These are phyloP conservation scores for Heterotis niloticus DNA, from an alignment of 2,113 vertebrate genomes.

Conservation along the genomic window DNA sequence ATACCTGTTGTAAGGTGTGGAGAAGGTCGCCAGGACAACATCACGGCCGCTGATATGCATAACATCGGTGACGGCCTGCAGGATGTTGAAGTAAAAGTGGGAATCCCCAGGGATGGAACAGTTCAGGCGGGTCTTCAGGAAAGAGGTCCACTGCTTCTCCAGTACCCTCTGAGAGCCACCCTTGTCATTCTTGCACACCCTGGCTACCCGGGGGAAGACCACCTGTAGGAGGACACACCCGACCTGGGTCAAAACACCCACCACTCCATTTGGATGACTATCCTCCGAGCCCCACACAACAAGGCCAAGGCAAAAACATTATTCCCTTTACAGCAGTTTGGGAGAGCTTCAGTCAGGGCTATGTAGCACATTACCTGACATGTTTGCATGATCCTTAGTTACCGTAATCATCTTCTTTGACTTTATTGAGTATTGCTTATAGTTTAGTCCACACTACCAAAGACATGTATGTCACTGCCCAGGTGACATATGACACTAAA, in stretches of 20 bases:
- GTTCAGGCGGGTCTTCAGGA: constrained; percentile 92
- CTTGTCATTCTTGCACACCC: constrained; percentile 94
- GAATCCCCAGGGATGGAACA: constrained; percentile 97
- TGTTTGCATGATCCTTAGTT: neutral
- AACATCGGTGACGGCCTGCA: constrained; percentile 92
- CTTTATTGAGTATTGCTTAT: neutral
- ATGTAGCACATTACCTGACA: neutral
- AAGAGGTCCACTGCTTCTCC: constrained; percentile 98
- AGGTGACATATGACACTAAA: neutral
- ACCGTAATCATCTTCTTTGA: neutral
- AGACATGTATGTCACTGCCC: neutral
- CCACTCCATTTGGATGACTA: neutral
- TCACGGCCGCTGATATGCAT: constrained; percentile 84
- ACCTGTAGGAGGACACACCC: constrained; percentile 64
- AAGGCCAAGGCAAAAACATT: too few relatives aligned
- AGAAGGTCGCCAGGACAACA: constrained; percentile 94
- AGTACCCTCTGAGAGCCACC: constrained; percentile 94
- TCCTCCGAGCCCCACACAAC: neutral
- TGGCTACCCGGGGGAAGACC: constrained; percentile 90
- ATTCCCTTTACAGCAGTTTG: neutral
- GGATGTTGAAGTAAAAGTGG: constrained; percentile 98
- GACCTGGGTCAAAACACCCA: neutral
- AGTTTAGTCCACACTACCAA: neutral
- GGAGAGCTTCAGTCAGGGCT: neutral
- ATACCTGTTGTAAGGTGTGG: constrained; percentile 98